Evolutionary conservation across 1,140 invertebrate species (phyloP), one percentile per base, ranked within the genome.

Genomic region (Planococcus citri): DNA sequence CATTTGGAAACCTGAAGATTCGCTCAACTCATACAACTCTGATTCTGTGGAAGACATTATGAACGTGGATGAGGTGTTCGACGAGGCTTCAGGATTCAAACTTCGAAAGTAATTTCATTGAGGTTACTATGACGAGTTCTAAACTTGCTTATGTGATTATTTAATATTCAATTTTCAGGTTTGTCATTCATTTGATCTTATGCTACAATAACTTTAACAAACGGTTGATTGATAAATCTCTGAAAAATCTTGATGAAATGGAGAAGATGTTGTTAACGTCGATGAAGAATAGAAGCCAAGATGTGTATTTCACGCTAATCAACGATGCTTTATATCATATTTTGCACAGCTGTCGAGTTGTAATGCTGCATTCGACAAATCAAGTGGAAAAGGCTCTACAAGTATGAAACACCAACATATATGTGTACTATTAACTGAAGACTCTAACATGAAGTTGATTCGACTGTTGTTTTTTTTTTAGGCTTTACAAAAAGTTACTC

Each of bases 301-400:
- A 64, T 25, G 25, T 27, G 10, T 27, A 25, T 24, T 64, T 64
- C 24, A 25, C 10, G 9, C 24, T 17, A 12, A 64, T 64, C 25
- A 64, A 64, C 20, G 60, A 64, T 64, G 60, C 60, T 25, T 20
- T 64, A 14, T 64, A 6, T 64, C 60, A 64, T 17, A 27, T 64
- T 17, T 25, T 64, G 21, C 60, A 64, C 1, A 64, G 60, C 24
- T 64, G 60, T 25, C 21, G 22, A 64, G 25, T 64, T 10, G 21
- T 25, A 4, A 64, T 64, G 21, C 17, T 64, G 10, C 4, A 64
- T 10, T 4, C 22, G 2, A 64, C 22, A 1, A 27, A 64, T 25
- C 60, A 25, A 24, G 24, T 24, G 24, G 22, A 64, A 9, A 64
- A 64, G 24, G 60, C 60, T 64, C 1, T 6, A 9, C 3, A 64